Percentiles rank a stretch among this genome's conserved stretches.
Conservation (phyloP, 2,797 vertebrate species). For the Sciurus vulgaris region DNA sequence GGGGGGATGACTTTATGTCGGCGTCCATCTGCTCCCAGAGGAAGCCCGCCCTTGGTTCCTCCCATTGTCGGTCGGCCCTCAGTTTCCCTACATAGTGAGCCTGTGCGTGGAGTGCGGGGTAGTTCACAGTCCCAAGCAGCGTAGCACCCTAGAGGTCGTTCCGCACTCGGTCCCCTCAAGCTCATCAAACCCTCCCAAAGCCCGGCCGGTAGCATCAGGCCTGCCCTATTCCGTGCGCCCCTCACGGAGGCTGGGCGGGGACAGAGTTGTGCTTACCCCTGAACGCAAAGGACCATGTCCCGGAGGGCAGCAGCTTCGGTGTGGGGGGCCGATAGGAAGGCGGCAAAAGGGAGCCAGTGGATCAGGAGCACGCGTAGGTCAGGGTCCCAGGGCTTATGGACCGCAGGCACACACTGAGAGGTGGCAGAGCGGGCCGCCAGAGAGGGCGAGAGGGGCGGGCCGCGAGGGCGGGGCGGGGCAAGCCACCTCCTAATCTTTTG, state of each 20-base stretch:
- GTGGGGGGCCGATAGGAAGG: constrained; percentile 60
- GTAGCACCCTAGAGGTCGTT: not conserved
- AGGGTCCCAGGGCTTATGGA: not conserved
- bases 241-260: not conserved
- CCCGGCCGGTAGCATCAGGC: not conserved
- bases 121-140: not conserved
- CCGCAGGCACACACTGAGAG: constrained; percentile 45
- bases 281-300: constrained; percentile 98
- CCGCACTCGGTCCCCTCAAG: not conserved
- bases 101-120: not conserved
- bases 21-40: not conserved
- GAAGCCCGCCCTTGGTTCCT: not conserved
- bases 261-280: constrained; percentile 91
- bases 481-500: constrained; percentile 87
- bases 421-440: not conserved
- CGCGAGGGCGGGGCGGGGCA: constrained; percentile 11
- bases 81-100: not conserved
- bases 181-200: not conserved
- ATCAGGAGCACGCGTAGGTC: not conserved
- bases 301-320: constrained; percentile 75
- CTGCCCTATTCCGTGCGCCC: not conserved
- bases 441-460: constrained; percentile 40
- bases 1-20: not conserved
- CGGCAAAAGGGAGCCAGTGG: not conserved
- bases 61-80: not conserved